Base-by-base conservation (phyloP, 2,888 invertebrate genomes). In the Drosophila suboccidentalis region DNA sequence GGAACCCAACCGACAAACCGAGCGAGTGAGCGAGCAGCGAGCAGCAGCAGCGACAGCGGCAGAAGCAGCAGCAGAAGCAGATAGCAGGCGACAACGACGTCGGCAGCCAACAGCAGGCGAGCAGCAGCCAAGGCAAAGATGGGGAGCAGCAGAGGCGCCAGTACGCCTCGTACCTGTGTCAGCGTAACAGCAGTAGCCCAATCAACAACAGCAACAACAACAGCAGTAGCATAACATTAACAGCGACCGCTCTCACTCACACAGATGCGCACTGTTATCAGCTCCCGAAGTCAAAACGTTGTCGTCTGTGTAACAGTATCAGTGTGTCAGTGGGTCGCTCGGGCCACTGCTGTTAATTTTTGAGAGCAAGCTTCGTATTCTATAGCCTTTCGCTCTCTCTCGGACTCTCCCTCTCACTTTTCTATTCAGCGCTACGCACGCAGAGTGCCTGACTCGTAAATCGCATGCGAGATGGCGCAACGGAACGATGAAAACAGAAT, bases 251-350 rank as follows among this genome's bases (percentile, higher is more conserved):
- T 41, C 43, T 38, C 44, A 29, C 71, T 44, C 75, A 83, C 38
- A 83, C 84, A 51, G 29, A 22, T 61, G 63, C 66, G 61, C 44
- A 54, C 87, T 81, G 87, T 84, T 84, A 84, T 84, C 82, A 82
- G 70, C 66, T 41, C 22, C 43, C 71, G 61, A 74, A 55, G 63
- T 47, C 29, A 63, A 32, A 58, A 46, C 53, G 72, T 66, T 53
- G 39, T 13, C 47, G 61, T 71, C 60, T 46, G 73, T 67, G 73
- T 72, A 39, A 60, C 59, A 78, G 65, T 78, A 85, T 82, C 83
- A 83, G 63, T 84, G 84, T 84, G 89, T 89, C 87, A 89, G 84
- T 84, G 89, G 89, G 89, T 84, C 89, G 84, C 22, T 68, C 78
- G 69, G 55, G 15, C 49, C 22, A 22, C 22, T 26, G 55, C 71